A percentile compares a stretch with the other conserved stretches of the same genome.
Conservation (phyloP, 1,140 invertebrate species). For the Eriocheir sinensis region DNA sequence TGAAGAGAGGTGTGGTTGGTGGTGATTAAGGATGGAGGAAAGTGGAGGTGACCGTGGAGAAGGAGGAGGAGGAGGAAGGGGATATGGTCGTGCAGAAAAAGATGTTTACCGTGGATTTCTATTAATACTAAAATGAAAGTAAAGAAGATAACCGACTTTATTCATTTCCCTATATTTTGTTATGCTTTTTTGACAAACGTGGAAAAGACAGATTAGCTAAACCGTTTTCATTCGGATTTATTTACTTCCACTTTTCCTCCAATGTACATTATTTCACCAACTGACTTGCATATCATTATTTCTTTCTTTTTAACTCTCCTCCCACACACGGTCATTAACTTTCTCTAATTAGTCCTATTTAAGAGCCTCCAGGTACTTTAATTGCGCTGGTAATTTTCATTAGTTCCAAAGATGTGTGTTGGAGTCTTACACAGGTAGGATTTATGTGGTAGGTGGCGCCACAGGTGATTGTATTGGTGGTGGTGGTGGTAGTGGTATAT, state of each 20-base stretch:
- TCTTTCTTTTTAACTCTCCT: no score
- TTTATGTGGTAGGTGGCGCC: neutral
- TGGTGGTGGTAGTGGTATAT: neutral
- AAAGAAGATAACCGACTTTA: neutral
- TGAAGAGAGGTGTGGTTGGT: neutral
- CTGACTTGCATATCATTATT: no score
- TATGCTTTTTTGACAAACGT: no score
- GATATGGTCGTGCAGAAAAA: neutral
- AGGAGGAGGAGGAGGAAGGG: neutral
- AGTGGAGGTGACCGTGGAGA: neutral
- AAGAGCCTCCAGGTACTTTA: neutral
- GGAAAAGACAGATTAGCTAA: no score
- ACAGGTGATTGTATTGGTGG: neutral
- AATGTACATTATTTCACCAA: no score
- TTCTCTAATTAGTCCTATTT: neutral
- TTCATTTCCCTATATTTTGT: no score
- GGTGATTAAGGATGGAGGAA: neutral
- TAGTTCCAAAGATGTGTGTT: neutral
- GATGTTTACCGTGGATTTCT: neutral
- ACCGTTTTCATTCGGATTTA: no score
- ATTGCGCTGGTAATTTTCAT: neutral
- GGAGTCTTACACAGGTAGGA: neutral
- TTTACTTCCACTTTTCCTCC: no score
- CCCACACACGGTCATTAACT: neutral
- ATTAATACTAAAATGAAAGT: neutral